These are phyloP conservation scores for Stichodactyla mertensii DNA, from an alignment of 64 coral and sea anemone genomes.

Conservation along the genomic window DNA sequence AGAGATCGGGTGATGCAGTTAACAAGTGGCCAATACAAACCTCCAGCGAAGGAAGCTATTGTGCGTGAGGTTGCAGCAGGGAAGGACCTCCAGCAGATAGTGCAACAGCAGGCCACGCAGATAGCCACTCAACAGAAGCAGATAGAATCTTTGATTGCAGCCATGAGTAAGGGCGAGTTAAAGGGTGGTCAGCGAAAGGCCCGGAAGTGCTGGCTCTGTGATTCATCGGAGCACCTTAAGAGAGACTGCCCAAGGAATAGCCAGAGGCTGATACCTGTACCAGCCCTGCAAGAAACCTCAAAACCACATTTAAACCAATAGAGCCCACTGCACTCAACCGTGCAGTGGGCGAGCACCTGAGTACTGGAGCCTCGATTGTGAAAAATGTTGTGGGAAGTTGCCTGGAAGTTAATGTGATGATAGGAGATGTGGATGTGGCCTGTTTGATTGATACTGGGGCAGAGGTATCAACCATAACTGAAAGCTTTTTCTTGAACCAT, in stretches of 20 bases:
- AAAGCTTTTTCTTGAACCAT: slow-evolving; percentile 45
- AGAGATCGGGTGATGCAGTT: slow-evolving; percentile 51
- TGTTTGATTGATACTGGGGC: slow-evolving; percentile 78
- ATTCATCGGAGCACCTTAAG: slow-evolving; percentile 12
- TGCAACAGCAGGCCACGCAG: slow-evolving; percentile 48
- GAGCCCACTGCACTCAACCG: slow-evolving; percentile 52
- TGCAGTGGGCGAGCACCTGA: slow-evolving; percentile 58
- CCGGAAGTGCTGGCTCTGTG: slow-evolving; percentile 34
- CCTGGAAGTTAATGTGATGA: slow-evolving; percentile 40
- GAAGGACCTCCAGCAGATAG: slow-evolving; percentile 32
- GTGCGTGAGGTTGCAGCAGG: slow-evolving; percentile 28
- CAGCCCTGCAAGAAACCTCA: slow-evolving; percentile 15
- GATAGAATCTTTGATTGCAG: slow-evolving; percentile 47
- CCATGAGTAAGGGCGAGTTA: background rate
- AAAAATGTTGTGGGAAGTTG: slow-evolving; percentile 52
- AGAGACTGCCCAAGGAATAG: slow-evolving; percentile 28
- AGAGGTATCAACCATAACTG: slow-evolving; percentile 51
- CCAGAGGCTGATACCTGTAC: background rate
- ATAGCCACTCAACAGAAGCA: slow-evolving; percentile 58
- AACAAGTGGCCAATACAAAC: slow-evolving; percentile 10
- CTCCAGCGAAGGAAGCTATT: background rate
- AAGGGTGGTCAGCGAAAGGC: background rate
- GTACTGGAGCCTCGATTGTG: slow-evolving; percentile 32
- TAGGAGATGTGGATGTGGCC: slow-evolving; percentile 44
- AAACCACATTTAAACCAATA: slow-evolving; percentile 47